Evolutionary conservation across 64 coral and sea anemone species (phyloP).

Genomic region (Actinia equina): DNA sequence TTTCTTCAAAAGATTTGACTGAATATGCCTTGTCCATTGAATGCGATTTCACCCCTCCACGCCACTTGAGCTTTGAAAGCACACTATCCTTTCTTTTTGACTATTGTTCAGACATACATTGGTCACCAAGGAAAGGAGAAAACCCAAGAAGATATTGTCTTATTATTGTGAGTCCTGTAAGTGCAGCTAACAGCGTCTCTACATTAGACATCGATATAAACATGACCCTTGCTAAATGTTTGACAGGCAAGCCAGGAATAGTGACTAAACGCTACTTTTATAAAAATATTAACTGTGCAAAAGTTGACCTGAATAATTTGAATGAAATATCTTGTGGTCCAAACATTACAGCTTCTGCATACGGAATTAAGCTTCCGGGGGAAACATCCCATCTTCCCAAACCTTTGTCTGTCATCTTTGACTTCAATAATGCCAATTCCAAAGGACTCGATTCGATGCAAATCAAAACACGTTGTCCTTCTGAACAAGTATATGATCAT

Average conservation of each 20-base stretch:
- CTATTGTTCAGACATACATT: not conserved
- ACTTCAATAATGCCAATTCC: not conserved
- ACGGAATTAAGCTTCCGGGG: no score
- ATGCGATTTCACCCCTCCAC: not conserved
- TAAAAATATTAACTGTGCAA: slow-evolving; percentile 6
- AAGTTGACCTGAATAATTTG: no score
- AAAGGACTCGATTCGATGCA: not conserved
- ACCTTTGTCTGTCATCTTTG: not conserved
- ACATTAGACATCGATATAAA: not conserved
- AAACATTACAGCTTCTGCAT: not conserved
- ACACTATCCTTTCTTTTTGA: not conserved
- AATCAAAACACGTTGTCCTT: not conserved
- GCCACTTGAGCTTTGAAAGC: not conserved
- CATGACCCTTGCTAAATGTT: not conserved
- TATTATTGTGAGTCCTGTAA: not conserved
- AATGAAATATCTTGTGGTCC: not conserved
- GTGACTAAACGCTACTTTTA: not conserved
- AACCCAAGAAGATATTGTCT: slow-evolving; percentile 1
- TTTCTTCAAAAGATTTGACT: not conserved
- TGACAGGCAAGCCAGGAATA: not conserved
- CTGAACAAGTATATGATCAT: not conserved
- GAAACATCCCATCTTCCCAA: not conserved
- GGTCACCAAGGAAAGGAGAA: not conserved
- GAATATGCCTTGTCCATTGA: not conserved
- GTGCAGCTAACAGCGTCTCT: not conserved